phyloP scores from a whole-genome alignment of 2,113 vertebrate genomes.

The Corythaixoides concolor region DNA sequence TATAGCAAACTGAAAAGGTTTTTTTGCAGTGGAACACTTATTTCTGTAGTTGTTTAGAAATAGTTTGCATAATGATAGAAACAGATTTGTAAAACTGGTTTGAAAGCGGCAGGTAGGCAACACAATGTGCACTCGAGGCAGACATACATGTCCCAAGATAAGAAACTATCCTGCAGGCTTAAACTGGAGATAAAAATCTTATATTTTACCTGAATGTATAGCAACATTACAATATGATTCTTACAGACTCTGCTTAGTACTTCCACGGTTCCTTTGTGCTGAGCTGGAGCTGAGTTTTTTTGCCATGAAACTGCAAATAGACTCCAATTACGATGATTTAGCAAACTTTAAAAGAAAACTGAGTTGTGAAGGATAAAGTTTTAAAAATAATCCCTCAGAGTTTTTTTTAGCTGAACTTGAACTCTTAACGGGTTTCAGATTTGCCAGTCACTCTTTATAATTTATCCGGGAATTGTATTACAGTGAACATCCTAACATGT shows the following conservation, averaged over 20 bases:
- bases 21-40: background rate
- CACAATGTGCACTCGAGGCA: background rate
- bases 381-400: constrained; percentile 11
- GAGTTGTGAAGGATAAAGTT: background rate
- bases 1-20: background rate
- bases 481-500: background rate
- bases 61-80: background rate
- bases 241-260: background rate
- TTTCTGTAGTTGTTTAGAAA: background rate
- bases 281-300: background rate
- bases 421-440: background rate
- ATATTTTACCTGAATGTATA: background rate
- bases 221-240: background rate
- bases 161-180: background rate
- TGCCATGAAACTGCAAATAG: background rate
- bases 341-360: background rate
- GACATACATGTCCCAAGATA: background rate
- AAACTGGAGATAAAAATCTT: background rate
- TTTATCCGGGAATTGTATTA: constrained; percentile 61
- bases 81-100: background rate
- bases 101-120: background rate
- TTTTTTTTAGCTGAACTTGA: constrained; percentile 32
- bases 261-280: background rate
- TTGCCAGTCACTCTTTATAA: constrained; percentile 13
- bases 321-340: background rate